phyloP scores from a whole-genome alignment of 2,113 vertebrate species.

The Coracopsis vasa region DNA sequence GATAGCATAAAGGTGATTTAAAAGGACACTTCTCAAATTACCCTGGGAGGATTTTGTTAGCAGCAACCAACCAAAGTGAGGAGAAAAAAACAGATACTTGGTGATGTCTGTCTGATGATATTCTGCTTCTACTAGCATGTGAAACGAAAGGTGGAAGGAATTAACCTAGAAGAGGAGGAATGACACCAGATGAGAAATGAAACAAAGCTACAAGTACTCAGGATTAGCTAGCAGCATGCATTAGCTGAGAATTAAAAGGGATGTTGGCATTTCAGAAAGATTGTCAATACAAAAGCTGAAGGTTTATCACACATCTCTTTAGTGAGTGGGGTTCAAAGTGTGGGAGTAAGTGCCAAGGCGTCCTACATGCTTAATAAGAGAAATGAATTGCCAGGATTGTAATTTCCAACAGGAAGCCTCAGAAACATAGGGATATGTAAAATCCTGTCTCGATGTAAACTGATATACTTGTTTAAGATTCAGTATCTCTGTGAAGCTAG shows the following conservation, averaged over 20 bases:
- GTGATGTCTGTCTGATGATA: constrained; percentile 29
- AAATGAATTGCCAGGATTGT: not conserved
- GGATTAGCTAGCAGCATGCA: not conserved
- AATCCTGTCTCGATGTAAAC: not conserved
- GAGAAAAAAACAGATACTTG: constrained; percentile 43
- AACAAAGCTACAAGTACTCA: constrained; percentile 14
- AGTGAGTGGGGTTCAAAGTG: not conserved
- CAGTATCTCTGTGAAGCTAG: not conserved
- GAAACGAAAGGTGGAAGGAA: constrained; percentile 51
- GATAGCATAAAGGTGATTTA: constrained; percentile 25
- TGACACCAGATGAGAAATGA: constrained; percentile 49
- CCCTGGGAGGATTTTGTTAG: constrained; percentile 32
- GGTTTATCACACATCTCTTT: not conserved
- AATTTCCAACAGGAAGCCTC: not conserved
- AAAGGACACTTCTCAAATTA: constrained; percentile 46
- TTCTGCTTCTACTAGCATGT: constrained; percentile 15
- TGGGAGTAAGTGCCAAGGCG: not conserved
- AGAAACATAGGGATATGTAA: not conserved
- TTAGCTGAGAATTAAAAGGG: constrained; percentile 3
- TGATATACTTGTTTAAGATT: not conserved
- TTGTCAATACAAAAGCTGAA: not conserved
- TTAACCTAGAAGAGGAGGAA: constrained; percentile 43
- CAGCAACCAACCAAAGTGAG: constrained; percentile 1
- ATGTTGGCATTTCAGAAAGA: not conserved
- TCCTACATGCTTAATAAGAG: not conserved